These are phyloP conservation scores for Cuculus canorus DNA, from an alignment of 2,797 vertebrate species.

Conservation along the genomic window DNA sequence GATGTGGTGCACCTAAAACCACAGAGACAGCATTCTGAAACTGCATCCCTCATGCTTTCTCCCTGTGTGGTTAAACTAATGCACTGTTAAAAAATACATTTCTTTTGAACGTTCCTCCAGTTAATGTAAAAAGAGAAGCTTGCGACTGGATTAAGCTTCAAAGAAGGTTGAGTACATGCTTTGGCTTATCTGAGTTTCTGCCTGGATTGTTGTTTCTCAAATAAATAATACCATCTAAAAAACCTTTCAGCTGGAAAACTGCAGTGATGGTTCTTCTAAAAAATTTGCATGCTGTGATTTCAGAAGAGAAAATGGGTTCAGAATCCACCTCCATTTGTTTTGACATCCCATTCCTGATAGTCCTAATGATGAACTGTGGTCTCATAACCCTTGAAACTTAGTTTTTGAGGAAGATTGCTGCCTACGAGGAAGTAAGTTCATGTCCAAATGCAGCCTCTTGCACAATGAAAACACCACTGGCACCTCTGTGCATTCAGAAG, in stretches of 20 bases:
- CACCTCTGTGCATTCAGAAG: background rate
- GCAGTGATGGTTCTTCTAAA: background rate
- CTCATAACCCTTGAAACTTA: background rate
- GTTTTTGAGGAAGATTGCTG: background rate
- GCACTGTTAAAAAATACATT: background rate
- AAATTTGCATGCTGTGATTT: background rate
- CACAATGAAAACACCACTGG: background rate
- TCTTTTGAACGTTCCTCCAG: background rate
- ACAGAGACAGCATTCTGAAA: background rate
- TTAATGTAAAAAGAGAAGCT: background rate
- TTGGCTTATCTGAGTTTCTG: background rate
- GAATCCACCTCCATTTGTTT: background rate
- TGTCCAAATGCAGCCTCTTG: background rate
- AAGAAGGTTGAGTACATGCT: background rate
- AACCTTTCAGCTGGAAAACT: background rate
- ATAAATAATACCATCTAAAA: background rate
- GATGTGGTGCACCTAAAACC: background rate
- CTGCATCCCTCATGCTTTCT: background rate
- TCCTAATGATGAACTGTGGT: background rate
- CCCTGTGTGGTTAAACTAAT: background rate
- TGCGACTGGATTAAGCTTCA: background rate
- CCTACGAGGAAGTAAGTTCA: background rate
- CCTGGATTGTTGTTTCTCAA: background rate
- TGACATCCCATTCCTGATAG: background rate
- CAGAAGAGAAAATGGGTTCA: background rate